Base-by-base conservation (phyloP, 2,797 vertebrate genomes). In the Pteronotus mesoamericanus region DNA sequence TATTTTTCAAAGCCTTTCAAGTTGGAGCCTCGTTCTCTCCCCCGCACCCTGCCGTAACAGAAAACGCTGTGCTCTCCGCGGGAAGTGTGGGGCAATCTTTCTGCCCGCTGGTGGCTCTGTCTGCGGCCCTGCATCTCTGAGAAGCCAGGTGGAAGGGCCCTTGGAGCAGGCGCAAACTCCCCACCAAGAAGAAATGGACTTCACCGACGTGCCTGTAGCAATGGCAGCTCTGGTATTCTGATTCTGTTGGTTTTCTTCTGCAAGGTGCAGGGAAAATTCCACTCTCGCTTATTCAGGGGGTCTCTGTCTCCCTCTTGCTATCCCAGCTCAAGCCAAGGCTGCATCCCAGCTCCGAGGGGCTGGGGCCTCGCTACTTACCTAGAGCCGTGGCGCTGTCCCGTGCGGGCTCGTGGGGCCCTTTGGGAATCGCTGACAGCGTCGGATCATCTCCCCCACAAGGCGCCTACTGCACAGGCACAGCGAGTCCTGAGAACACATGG, bases 1-100 rank as follows among this genome's bases (percentile, higher is more conserved):
- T 0, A 0, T 1, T 79, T 95, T 57, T 83, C 87, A 91, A 94
- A 95, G 77, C 29, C 94, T 90, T 96, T 97, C 29, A 78, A 88
- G 95, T 93, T 78, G 83, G 71, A 91, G 82, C 44, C 88, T 96
- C 89, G 79, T 69, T 94, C 53, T 96, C 42, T 69, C 72, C 66
- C 5, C 11, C 26, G 26, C 37, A 82, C 93, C 66, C 59, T 26
- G 22, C 90, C 39, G 14, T 44, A 80, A 80, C 51, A 91, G 92
- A 93, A 96, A 66, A 4, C 53, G 94, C 72, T 84, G 83, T 80
- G 78, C 89, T 90, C 91, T 95, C 83, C 16, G 69, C 89, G 86
- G 87, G n/a, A 83, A 86, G 55, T 89, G 69, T 64, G 15, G 61
- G 51, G 78, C 84, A 64, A 93, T 82, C 74, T 82, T 90, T 68